Evolutionary conservation across 2,113 vertebrate species (phyloP).

Genomic region (Gymnarchus niloticus): DNA sequence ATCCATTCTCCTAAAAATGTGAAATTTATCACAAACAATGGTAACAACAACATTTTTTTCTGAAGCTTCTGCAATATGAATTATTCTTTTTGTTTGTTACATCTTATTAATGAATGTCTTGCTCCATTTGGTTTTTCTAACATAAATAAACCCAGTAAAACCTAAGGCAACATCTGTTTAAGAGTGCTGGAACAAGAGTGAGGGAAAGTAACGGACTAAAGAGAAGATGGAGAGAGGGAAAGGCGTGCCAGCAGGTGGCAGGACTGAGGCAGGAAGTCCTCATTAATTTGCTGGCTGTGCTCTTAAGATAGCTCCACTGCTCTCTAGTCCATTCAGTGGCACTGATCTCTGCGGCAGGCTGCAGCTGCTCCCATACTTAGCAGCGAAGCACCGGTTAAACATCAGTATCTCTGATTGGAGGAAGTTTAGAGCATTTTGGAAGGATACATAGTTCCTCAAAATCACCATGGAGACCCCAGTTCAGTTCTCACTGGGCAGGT

Average conservation of each 20-base stretch:
- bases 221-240: conserved; percentile 25
- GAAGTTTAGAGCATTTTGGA: background rate
- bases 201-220: conserved; percentile 5
- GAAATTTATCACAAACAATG: conserved; percentile 24
- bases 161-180: conserved; percentile 70
- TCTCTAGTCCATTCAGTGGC: background rate
- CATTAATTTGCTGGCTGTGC: background rate
- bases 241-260: background rate
- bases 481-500: background rate
- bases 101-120: conserved; percentile 47
- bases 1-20: conserved; percentile 29
- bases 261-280: background rate
- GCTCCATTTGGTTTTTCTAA: conserved; percentile 66
- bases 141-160: conserved; percentile 54
- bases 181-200: conserved; percentile 13
- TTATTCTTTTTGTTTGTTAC: conserved; percentile 28
- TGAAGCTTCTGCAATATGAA: conserved; percentile 6
- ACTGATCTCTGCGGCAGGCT: conserved; percentile 12
- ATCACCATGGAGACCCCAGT: background rate
- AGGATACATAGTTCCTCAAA: background rate
- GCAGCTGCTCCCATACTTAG: background rate
- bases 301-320: background rate
- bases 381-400: background rate
- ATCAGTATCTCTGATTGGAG: conserved; percentile 10
- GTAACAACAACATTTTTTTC: background rate